Base-by-base conservation (phyloP, 2,113 vertebrate species). In the Rostratula benghalensis region DNA sequence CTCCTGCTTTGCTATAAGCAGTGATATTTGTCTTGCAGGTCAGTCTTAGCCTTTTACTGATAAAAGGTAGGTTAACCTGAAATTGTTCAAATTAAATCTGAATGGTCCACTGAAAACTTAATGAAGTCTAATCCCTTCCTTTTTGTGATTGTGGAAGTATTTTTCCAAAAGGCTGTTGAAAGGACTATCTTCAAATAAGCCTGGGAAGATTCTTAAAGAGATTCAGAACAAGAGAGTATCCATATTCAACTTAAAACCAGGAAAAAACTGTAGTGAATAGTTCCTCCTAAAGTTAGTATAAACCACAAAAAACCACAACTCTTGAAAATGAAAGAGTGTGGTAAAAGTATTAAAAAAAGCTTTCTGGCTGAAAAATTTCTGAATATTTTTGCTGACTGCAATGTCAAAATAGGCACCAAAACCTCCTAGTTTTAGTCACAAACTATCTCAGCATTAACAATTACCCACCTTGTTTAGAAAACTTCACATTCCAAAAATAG, bases 21-120 rank as follows among this genome's bases (percentile, higher is more conserved):
- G 51, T 60, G 33, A 25, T 90, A 53, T 78, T 61, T 77, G 91
- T 87, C 69, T 94, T 65, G 88, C 35, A 78, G 86, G 59, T 68
- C 43, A 68, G n/a, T 43, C 73, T 83, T 45, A 50, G 59, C 2
- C 0, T 76, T 94, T 89, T 89, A 83, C 61, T 80, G 46, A 69
- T 73, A 88, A 94, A 88, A 89, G 71, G 37, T 90, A 83, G 57
- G 68, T 45, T 56, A 96, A 93, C 45, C 74, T 92, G 56, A 92
- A 95, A 93, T 75, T 3, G 6, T 57, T 90, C 88, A 95, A 83
- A 96, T 90, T 92, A 88, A 96, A 95, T 94, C 70, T 92, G 39
- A 92, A 93, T 71, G 88, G 83, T 83, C 45, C 61, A 65, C 43
- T 94, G 86, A 93, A 90, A 33, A 5, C 22, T 89, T 92, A 95